Percentiles rank a stretch among this genome's conserved stretches.
Evolutionary conservation across 2,888 invertebrate species (phyloP).

Genomic region (Tenthredo scrophulariae): DNA sequence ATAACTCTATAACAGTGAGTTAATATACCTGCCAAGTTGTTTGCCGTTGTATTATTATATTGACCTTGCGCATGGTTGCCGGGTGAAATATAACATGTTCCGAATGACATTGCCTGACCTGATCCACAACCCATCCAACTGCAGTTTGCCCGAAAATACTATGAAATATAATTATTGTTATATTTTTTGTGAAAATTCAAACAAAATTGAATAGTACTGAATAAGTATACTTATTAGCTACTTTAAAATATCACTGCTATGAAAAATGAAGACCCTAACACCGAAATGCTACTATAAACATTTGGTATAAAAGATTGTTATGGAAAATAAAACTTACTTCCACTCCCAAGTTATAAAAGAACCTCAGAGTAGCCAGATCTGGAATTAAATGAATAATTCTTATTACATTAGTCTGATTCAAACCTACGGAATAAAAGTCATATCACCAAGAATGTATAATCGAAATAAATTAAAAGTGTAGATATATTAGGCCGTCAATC

Average conservation of each 20-base stretch:
- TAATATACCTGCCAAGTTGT: slow-evolving; percentile 55
- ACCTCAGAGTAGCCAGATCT: slow-evolving; percentile 83
- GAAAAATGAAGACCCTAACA: background rate
- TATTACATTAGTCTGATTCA: slow-evolving; percentile 60
- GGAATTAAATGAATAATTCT: slow-evolving; percentile 67
- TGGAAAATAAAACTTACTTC: slow-evolving; percentile 73
- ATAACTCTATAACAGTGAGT: background rate
- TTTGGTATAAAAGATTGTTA: slow-evolving; percentile 45
- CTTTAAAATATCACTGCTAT: slow-evolving; percentile 12
- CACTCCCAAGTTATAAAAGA: slow-evolving; percentile 85
- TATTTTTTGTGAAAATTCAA: background rate
- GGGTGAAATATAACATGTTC: slow-evolving; percentile 59
- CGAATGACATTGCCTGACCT: slow-evolving; percentile 60
- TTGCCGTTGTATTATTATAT: slow-evolving; percentile 49
- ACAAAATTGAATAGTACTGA: background rate
- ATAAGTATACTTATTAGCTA: background rate
- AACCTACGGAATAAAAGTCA: slow-evolving; percentile 56
- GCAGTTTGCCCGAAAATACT: slow-evolving; percentile 68
- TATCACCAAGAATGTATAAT: background rate
- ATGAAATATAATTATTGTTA: slow-evolving; percentile 45
- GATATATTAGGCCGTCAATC: background rate
- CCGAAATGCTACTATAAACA: slow-evolving; percentile 56
- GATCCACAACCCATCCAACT: slow-evolving; percentile 65
- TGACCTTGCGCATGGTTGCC: slow-evolving; percentile 53
- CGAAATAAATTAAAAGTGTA: background rate